Evolutionary conservation across 2,888 invertebrate species (phyloP), one percentile per base, ranked within the genome.

Genomic region (Ariolimax columbianus): DNA sequence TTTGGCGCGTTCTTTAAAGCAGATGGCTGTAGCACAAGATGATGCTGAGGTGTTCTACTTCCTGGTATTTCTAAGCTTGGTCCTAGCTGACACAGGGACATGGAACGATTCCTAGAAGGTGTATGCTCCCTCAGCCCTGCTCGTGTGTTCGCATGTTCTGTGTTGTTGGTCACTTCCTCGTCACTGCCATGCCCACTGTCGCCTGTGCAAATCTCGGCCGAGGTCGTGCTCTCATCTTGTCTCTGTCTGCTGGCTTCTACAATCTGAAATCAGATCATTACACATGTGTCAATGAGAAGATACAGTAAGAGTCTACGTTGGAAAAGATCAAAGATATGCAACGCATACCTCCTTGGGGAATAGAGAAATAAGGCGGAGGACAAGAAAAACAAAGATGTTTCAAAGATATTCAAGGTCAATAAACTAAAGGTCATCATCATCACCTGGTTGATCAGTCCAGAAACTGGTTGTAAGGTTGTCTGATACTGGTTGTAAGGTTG

Each of bases 111-210:
- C 6, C 6, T 6, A 14, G 47, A 47, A 9, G 47, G 47, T 6
- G 9, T 47, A 47, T 47, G 47, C 47, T 47, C 47, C 47, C 6
- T 47, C 9, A 47, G 14, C 6, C 17, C 33, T 4, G 38, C 14
- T 23, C 33, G 79, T 55, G 80, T 51, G 79, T 33, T 66, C 26
- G 68, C 36, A n/a, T 82, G 79, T 30, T 85, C 83, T 72, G 77
- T 43, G 77, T 78, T 85, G 86, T 79, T 84, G 79, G 87, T 80
- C 51, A 83, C 30, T 38, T 88, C 88, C 43, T 88, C 88, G 63
- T 88, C 88, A 40, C 87, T 87, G 63, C 88, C 88, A 81, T 88
- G 87, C 1, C 88, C 88, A 77, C 88, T 88, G 86, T 88, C 88
- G 0, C 87, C 87, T 0, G 86, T 87, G 26, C 72, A 83, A 6